phyloP scores from a whole-genome alignment of 2,113 vertebrate species.

The Seriola dumerili region DNA sequence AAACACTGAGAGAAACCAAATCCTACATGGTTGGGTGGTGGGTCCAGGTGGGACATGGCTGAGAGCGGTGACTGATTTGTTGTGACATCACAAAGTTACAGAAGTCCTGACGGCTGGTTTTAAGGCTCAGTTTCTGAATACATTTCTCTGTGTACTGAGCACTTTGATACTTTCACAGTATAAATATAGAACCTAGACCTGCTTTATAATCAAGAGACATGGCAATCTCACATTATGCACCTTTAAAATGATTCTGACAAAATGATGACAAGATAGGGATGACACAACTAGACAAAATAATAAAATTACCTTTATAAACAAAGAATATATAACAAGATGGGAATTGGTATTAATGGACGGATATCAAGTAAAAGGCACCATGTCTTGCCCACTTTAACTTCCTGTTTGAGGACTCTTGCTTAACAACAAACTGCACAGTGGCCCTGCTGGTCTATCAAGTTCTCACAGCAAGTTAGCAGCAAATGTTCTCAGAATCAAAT shows the following conservation, averaged over 20 bases:
- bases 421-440: conserved; percentile 7
- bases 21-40: too few relatives aligned
- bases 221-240: too few relatives aligned
- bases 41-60: too few relatives aligned
- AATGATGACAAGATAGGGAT: background rate
- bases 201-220: too few relatives aligned
- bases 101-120: too few relatives aligned
- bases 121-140: too few relatives aligned
- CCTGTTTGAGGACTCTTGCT: background rate
- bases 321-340: background rate
- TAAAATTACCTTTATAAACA: background rate
- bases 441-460: conserved; percentile 24
- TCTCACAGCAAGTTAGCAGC: conserved; percentile 11
- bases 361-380: background rate
- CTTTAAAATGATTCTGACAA: background rate
- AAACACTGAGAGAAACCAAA: too few relatives aligned
- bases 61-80: too few relatives aligned
- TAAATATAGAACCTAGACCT: too few relatives aligned
- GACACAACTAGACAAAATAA: background rate
- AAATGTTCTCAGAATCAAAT: conserved; percentile 30
- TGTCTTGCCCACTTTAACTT: background rate
- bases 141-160: too few relatives aligned
- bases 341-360: background rate
- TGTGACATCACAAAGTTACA: too few relatives aligned
- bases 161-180: too few relatives aligned